Base-by-base conservation (phyloP, 2,888 invertebrate species). In the Tachina lurida region DNA sequence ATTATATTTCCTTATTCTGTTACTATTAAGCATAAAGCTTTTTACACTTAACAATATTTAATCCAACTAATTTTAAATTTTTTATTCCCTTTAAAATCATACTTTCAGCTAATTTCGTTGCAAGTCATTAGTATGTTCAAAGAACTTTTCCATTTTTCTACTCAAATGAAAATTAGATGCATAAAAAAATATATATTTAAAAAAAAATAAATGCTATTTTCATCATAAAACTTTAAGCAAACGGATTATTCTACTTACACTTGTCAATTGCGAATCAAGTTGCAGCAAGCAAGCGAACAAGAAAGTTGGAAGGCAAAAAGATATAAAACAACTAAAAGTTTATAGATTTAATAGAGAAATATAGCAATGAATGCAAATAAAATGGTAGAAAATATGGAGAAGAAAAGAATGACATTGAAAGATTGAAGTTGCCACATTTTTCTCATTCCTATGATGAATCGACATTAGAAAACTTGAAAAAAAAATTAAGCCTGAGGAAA, bases 221-320 rank as follows among this genome's bases (percentile, higher is more conserved):
- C 58, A 70, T 65, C 74, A 68, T 63, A 82, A 85, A 75, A 68
- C 62, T 74, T 78, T 75, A 85, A 74, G 52, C 77, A 82, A 82
- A 70, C 70, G 70, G 74, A 81, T 85, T 75, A 82, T 65, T 19
- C 63, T 70, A 56, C 74, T 82, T 82, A 78, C 15, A 70, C 74
- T 85, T 82, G 81, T 85, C 78, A 78, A 58, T 49, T 71, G 54
- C 67, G 76, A 70, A 73, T 83, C 71, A 80, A 58, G 31, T 70
- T 75, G 70, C 58, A 71, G 41, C 45, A 45, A 31, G 17, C 15
- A 47, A 8, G 70, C 10, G 1, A 49, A n/a, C n/a, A 0, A 49
- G 4, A n/a, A 58, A 22, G 41, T 12, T 67, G 12, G n/a, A 10
- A 3, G 22, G 17, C 17, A 43, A 60, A 56, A 5, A 19, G 13